A percentile compares a stretch with the other conserved stretches of the same genome.
These are phyloP conservation scores for Agapostemon virescens DNA, from an alignment of 2,888 invertebrate genomes.

Conservation along the genomic window DNA sequence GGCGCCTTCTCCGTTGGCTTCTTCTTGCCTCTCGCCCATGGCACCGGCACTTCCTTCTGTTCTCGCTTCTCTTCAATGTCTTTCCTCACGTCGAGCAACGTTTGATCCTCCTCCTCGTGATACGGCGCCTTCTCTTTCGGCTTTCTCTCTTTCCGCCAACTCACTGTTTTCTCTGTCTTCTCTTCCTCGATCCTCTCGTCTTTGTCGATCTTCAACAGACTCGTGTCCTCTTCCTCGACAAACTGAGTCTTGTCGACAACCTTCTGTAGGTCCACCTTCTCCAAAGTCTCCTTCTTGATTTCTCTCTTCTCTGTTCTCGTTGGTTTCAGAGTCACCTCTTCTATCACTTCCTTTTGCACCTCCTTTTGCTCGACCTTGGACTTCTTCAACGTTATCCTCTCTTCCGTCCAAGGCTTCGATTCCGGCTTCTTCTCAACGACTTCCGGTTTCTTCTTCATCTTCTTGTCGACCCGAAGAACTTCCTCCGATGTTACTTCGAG, in stretches of 20 bases:
- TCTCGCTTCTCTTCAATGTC: slow-evolving; percentile 58
- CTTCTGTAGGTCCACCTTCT: slow-evolving; percentile 83
- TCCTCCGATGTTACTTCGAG: slow-evolving; percentile 59
- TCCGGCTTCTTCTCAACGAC: slow-evolving; percentile 40
- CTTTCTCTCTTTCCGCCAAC: slow-evolving; percentile 73
- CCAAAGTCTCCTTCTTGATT: slow-evolving; percentile 70
- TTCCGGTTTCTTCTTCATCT: slow-evolving; percentile 48
- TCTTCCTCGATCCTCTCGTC: slow-evolving; percentile 60
- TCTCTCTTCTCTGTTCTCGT: slow-evolving; percentile 65
- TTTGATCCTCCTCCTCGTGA: background rate
- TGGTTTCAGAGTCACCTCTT: slow-evolving; percentile 75
- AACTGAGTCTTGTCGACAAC: slow-evolving; percentile 67
- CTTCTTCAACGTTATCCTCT: slow-evolving; percentile 74
- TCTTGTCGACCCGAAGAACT: slow-evolving; percentile 47
- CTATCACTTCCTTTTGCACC: slow-evolving; percentile 69
- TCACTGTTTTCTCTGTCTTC: slow-evolving; percentile 79
- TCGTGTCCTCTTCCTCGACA: slow-evolving; percentile 67
- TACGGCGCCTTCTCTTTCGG: slow-evolving; percentile 3
- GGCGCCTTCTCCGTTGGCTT: slow-evolving; percentile 59
- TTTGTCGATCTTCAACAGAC: slow-evolving; percentile 61
- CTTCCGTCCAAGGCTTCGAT: slow-evolving; percentile 76
- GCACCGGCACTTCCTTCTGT: slow-evolving; percentile 75
- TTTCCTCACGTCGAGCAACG: slow-evolving; percentile 42
- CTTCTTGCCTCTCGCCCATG: slow-evolving; percentile 74
- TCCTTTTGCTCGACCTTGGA: slow-evolving; percentile 70